Conservation (phyloP, 2,888 invertebrate species). For the Drosophila glabriapex region DNA sequence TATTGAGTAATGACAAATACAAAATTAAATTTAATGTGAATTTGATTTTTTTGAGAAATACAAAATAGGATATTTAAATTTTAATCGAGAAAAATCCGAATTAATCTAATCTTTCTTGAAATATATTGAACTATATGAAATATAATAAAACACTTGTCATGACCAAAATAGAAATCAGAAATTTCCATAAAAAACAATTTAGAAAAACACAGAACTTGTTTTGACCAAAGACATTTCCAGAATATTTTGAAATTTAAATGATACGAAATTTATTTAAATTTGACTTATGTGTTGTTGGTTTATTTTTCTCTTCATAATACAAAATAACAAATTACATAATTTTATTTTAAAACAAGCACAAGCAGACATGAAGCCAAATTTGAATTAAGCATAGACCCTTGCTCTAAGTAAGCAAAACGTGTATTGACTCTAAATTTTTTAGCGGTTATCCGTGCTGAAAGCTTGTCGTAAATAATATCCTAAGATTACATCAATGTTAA, state of each 20-base stretch:
- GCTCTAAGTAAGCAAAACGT: not conserved
- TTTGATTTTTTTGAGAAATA: not conserved
- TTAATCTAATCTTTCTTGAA: not conserved
- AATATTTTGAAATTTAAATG: not conserved
- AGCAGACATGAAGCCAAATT: not conserved
- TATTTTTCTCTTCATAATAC: not conserved
- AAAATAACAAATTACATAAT: not conserved
- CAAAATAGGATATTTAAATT: not conserved
- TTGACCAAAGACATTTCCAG: not conserved
- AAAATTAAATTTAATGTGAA: not conserved
- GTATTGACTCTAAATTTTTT: not conserved
- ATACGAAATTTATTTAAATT: not conserved
- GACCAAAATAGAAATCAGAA: not conserved
- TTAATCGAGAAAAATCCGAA: not conserved
- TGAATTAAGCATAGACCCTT: not conserved
- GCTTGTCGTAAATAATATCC: not conserved
- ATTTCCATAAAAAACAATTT: not conserved
- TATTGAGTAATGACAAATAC: accelerated
- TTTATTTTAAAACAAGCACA: not conserved
- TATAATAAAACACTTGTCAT: not conserved
- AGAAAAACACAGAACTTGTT: not conserved
- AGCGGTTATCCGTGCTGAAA: not conserved
- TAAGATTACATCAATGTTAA: not conserved
- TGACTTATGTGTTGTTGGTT: not conserved
- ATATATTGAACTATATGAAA: not conserved